phyloP scores from a whole-genome alignment of 2,888 invertebrate species.

The Erebia epiphron region DNA sequence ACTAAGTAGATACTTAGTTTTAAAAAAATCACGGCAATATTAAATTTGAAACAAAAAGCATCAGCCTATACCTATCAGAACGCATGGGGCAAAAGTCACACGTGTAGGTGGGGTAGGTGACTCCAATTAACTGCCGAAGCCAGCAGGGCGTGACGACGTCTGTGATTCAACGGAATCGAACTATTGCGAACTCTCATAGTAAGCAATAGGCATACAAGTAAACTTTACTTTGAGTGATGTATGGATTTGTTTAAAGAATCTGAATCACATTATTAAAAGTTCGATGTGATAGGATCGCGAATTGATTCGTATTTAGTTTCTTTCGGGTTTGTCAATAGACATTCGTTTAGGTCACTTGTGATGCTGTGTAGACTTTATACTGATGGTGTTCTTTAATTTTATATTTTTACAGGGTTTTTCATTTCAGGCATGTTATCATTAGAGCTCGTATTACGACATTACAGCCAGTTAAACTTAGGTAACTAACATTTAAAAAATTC shows the following conservation, averaged over 20 bases:
- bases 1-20: too few relatives aligned
- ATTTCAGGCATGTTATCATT: too few relatives aligned
- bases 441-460: too few relatives aligned
- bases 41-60: constrained; percentile 6
- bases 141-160: constrained; percentile 64
- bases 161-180: constrained; percentile 61
- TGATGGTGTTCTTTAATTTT: too few relatives aligned
- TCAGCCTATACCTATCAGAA: constrained; percentile 29
- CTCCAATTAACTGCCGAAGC: constrained; percentile 74
- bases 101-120: constrained; percentile 74
- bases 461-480: too few relatives aligned
- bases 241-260: constrained; percentile 15
- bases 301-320: constrained; percentile 12
- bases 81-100: constrained; percentile 53
- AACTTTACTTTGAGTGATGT: constrained; percentile 15
- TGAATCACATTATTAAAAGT: constrained; percentile 15
- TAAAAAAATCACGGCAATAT: background rate
- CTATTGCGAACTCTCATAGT: constrained; percentile 22
- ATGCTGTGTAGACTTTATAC: background rate
- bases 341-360: background rate
- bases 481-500: too few relatives aligned
- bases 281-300: constrained; percentile 14
- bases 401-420: too few relatives aligned
- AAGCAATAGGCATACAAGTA: background rate
- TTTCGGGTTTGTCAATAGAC: background rate